phyloP scores from a whole-genome alignment of 1,140 invertebrate genomes.

The Drosophila nebulosa region DNA sequence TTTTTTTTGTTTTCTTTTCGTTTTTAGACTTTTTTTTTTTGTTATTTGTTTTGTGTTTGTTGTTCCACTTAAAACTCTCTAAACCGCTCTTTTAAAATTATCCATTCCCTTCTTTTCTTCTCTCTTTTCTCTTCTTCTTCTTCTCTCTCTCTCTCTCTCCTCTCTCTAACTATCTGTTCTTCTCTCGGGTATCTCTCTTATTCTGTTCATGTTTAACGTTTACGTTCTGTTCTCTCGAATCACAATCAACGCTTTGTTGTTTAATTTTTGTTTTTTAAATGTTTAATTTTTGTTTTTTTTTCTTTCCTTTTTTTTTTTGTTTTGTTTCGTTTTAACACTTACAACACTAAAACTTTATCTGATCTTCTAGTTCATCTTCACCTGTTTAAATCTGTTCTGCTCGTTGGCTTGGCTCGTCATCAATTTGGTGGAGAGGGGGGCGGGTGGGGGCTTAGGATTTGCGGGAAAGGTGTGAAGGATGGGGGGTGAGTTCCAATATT shows the following conservation, averaged over 20 bases:
- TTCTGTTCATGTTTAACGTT: constrained; percentile 20
- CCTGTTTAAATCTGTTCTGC: neutral
- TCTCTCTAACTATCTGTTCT: constrained; percentile 9
- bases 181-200: constrained; percentile 15
- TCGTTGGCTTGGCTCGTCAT: neutral
- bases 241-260: constrained; percentile 72
- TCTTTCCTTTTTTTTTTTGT: constrained; percentile 6
- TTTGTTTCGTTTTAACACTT: constrained; percentile 48
- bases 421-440: neutral
- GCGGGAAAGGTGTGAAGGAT: neutral
- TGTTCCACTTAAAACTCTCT: neutral
- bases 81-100: too few species aligned
- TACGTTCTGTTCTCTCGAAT: constrained; percentile 48
- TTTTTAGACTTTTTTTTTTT: neutral
- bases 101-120: neutral
- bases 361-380: constrained; percentile 3
- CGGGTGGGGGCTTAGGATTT: too few species aligned
- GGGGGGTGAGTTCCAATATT: neutral
- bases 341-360: constrained; percentile 48
- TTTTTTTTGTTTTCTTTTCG: neutral
- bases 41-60: too few species aligned
- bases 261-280: constrained; percentile 3
- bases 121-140: constrained; percentile 9
- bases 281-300: neutral
- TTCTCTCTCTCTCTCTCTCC: constrained; percentile 1